These are phyloP conservation scores for Leptinotarsa peninsularis DNA, from an alignment of 2,888 invertebrate species.

Conservation along the genomic window DNA sequence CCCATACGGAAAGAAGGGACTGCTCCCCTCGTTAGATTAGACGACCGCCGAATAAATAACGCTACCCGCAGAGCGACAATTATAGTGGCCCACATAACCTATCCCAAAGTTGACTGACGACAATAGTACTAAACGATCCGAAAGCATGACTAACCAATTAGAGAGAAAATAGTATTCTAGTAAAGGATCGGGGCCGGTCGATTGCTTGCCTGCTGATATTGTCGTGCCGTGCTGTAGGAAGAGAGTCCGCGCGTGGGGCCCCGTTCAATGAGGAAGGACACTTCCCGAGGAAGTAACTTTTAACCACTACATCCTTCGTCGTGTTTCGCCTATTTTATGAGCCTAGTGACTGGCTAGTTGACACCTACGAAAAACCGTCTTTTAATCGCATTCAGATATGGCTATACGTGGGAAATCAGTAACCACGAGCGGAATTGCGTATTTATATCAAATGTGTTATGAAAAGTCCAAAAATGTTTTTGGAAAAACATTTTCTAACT, in stretches of 20 bases:
- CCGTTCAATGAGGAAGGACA: slow-evolving; percentile 57
- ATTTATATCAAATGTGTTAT: not conserved
- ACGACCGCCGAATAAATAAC: not conserved
- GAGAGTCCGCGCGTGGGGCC: slow-evolving; percentile 38
- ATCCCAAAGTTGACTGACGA: slow-evolving; percentile 14
- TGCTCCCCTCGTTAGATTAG: not conserved
- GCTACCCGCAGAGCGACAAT: slow-evolving; percentile 13
- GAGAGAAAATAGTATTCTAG: slow-evolving; percentile 7
- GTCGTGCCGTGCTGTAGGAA: slow-evolving; percentile 9
- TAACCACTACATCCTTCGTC: slow-evolving; percentile 56
- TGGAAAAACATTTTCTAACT: too few relatives aligned
- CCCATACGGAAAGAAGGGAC: not conserved
- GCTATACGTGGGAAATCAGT: slow-evolving; percentile 10
- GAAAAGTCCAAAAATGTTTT: too few relatives aligned
- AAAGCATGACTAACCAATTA: slow-evolving; percentile 26
- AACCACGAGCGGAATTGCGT: not conserved
- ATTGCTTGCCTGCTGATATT: not conserved
- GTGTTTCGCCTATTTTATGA: slow-evolving; percentile 21
- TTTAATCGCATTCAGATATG: slow-evolving; percentile 7
- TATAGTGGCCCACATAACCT: slow-evolving; percentile 21
- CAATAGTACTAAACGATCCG: slow-evolving; percentile 15
- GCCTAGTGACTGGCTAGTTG: slow-evolving; percentile 5
- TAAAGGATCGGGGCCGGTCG: slow-evolving; percentile 4
- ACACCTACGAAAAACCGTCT: slow-evolving; percentile 15
- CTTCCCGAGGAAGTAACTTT: slow-evolving; percentile 58